phyloP scores from a whole-genome alignment of 1,140 invertebrate genomes.

The Drosophila setifemur region DNA sequence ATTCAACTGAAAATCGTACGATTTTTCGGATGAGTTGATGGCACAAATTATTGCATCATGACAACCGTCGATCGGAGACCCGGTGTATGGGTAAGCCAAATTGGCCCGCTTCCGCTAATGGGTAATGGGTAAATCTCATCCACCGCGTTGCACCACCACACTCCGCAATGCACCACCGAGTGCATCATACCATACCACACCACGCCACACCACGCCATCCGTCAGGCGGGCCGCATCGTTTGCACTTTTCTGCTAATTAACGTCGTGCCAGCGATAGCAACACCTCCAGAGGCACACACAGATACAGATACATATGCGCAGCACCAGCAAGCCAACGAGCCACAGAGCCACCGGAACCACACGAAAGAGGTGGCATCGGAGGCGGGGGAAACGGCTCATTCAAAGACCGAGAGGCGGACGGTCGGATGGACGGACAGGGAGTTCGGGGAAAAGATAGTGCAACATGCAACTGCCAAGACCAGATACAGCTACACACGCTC shows the following conservation, averaged over 20 bases:
- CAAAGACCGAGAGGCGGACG: conserved; percentile 13
- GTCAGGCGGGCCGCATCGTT: conserved; percentile 37
- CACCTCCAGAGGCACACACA: conserved; percentile 38
- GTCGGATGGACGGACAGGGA: conserved; percentile 14
- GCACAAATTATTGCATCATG: conserved; percentile 73
- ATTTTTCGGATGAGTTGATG: conserved; percentile 42
- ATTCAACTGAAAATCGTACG: conserved; percentile 50
- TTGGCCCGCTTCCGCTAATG: conserved; percentile 66
- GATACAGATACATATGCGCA: conserved; percentile 25
- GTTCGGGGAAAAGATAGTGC: conserved; percentile 76
- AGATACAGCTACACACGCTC: conserved; percentile 30
- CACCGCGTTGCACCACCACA: background rate
- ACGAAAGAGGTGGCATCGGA: background rate
- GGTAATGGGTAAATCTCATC: conserved; percentile 23
- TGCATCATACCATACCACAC: background rate
- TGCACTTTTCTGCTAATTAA: conserved; percentile 75
- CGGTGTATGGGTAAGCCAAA: conserved; percentile 46
- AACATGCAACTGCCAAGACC: conserved; percentile 73
- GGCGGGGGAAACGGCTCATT: conserved; percentile 44
- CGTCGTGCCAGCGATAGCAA: conserved; percentile 49
- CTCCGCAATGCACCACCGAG: background rate
- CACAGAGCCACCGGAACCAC: conserved; percentile 38
- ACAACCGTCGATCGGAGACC: conserved; percentile 20
- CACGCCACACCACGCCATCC: too few relatives aligned
- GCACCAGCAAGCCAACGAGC: background rate